Evolutionary conservation across 2,797 vertebrate genomes (phyloP), one percentile per base, ranked within the genome.

Genomic region (Oophaga sylvatica): DNA sequence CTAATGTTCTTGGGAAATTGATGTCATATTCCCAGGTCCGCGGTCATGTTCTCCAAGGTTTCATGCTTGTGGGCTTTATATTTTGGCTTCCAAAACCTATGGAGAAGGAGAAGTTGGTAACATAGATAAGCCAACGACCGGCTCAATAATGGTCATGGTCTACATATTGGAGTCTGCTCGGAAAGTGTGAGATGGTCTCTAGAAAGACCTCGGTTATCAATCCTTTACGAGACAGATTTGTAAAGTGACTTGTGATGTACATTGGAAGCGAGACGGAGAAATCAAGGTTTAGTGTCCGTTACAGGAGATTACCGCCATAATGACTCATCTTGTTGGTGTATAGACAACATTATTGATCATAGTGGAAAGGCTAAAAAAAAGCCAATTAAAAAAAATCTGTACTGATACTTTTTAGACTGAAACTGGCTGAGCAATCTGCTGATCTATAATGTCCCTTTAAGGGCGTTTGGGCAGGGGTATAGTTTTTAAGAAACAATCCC

Each of bases 11-110:
- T 75, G 62, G 57, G 67, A 79, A 41, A 11, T 80, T 80, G 45
- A 80, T 73, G 67, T 70, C 68, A 85, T 75, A 67, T 85, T 78
- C 62, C 35, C 62, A 68, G 79, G 48, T 82, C 57, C 35, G 29
- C 70, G 76, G 83, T 85, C 83, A 88, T 81, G 87, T 70, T 76
- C 56, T n/a, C 80, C 59, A 57, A 56, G 87, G 41, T 76, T 84
- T 85, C 45, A 59, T 65, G 45, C 68, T n/a, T 12, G 22, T 2
- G 15, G 67, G 1, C 11, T 41, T 76, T 35, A 35, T 73, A 68
- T 20, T 67, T 83, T 20, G 78, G 87, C 57, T 71, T 57, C 67
- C 57, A 45, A 81, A 53, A 80, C 73, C n/a, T 35, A 70, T 6
- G 17, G n/a, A 4, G 19, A 11, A 11, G n/a, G 19, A 22, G 26